Conservation (phyloP, 1,140 invertebrate genomes). For the Platorchestia sp. region DNA sequence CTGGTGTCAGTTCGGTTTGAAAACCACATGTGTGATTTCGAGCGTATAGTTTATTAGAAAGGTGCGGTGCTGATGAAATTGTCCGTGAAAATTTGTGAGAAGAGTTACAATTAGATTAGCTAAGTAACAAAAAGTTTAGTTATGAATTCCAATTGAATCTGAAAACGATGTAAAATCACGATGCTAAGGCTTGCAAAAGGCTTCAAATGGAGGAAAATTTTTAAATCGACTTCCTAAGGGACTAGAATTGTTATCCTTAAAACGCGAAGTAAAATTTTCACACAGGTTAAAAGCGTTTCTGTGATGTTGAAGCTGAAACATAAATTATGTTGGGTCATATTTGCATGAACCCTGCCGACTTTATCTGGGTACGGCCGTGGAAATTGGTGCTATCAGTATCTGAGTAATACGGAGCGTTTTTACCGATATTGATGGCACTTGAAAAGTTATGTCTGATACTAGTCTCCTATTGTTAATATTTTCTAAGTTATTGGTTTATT, state of each 20-base stretch:
- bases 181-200: not conserved
- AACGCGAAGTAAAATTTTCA: not conserved
- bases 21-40: too few relatives aligned
- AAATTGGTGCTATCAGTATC: not conserved
- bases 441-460: slow-evolving; percentile 20
- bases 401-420: not conserved
- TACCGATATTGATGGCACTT: not conserved
- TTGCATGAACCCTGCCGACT: not conserved
- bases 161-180: not conserved
- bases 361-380: not conserved
- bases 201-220: not conserved
- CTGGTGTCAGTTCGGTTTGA: slow-evolving; percentile 14
- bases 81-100: not conserved
- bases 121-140: not conserved
- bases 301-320: not conserved
- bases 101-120: not conserved
- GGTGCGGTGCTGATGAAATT: not conserved
- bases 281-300: not conserved
- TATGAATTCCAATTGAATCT: not conserved
- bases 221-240: not conserved
- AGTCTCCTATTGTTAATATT: slow-evolving; percentile 50
- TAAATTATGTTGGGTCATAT: not conserved
- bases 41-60: not conserved
- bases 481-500: slow-evolving; percentile 52
- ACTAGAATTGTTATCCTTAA: not conserved